phyloP scores from a whole-genome alignment of 1,140 invertebrate genomes.

The Laupala kohalensis region DNA sequence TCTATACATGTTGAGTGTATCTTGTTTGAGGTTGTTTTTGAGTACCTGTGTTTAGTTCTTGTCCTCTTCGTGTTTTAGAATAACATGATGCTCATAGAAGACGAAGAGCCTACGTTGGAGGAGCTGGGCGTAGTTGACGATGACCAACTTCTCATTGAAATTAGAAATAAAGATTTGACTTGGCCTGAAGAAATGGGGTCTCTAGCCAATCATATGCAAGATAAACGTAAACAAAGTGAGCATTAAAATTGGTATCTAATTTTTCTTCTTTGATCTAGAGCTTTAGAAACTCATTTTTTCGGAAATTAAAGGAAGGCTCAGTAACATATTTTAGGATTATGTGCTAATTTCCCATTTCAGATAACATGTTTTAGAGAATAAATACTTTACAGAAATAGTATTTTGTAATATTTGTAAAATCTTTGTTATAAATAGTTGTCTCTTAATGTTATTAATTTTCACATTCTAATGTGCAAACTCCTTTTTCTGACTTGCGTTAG shows the following conservation, averaged over 20 bases:
- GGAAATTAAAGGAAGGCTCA: too few relatives aligned
- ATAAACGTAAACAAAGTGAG: constrained; percentile 19
- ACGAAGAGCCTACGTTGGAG: constrained; percentile 57
- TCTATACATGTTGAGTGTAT: not conserved
- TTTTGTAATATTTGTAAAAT: not conserved
- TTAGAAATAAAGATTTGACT: constrained; percentile 71
- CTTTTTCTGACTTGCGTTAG: not conserved
- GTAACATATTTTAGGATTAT: too few relatives aligned
- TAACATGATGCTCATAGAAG: constrained; percentile 48
- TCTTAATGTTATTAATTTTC: not conserved
- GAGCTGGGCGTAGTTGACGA: constrained; percentile 54
- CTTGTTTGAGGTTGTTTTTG: not conserved
- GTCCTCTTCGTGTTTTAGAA: constrained; percentile 15
- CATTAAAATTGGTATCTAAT: too few relatives aligned
- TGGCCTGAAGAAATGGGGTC: constrained; percentile 82
- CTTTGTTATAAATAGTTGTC: not conserved
- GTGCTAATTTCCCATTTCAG: too few relatives aligned
- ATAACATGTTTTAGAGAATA: too few relatives aligned
- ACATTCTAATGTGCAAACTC: not conserved
- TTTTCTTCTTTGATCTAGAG: too few relatives aligned
- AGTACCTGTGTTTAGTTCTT: not conserved
- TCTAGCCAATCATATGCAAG: constrained; percentile 30
- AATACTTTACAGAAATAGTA: too few relatives aligned
- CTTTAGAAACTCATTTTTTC: too few relatives aligned
- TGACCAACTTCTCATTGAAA: constrained; percentile 64